Conservation (phyloP, 2,888 invertebrate genomes). For the Lithosia quadra region DNA sequence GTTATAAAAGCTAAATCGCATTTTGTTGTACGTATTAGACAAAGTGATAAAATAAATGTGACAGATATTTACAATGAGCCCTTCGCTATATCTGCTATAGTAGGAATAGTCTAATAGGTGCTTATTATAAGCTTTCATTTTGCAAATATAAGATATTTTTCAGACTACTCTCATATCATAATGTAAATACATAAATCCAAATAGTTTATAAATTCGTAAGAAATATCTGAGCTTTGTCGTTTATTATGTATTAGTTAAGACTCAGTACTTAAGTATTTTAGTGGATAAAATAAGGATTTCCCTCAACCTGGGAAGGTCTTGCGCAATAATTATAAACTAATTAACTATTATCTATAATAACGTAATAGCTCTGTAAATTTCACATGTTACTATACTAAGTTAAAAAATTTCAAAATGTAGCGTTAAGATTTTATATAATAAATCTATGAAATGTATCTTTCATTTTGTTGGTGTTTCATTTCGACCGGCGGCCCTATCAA, state of each 20-base stretch:
- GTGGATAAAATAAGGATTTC: conserved; percentile 74
- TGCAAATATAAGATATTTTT: conserved; percentile 71
- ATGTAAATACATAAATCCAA: conserved; percentile 81
- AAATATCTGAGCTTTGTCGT: conserved; percentile 86
- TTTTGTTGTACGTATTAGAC: conserved; percentile 49
- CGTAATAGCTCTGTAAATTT: conserved; percentile 84
- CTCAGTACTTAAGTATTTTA: conserved; percentile 80
- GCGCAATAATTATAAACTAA: conserved; percentile 86
- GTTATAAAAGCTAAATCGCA: conserved; percentile 44
- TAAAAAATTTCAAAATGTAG: conserved; percentile 79
- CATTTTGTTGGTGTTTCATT: conserved; percentile 70
- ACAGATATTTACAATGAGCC: conserved; percentile 48
- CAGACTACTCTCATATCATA: conserved; percentile 82
- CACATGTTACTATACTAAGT: conserved; percentile 85
- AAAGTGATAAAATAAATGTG: conserved; percentile 49
- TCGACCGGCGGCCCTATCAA: conserved; percentile 21
- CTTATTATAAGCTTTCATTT: conserved; percentile 74
- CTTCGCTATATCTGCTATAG: conserved; percentile 54
- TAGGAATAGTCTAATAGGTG: conserved; percentile 69
- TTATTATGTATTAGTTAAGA: conserved; percentile 78
- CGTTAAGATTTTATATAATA: conserved; percentile 87
- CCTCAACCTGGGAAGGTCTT: conserved; percentile 72
- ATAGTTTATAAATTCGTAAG: conserved; percentile 79
- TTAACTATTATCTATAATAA: conserved; percentile 83
- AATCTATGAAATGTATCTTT: conserved; percentile 85